These are phyloP conservation scores for Oreochromis mossambicus DNA, from an alignment of 2,797 vertebrate genomes.

Conservation along the genomic window DNA sequence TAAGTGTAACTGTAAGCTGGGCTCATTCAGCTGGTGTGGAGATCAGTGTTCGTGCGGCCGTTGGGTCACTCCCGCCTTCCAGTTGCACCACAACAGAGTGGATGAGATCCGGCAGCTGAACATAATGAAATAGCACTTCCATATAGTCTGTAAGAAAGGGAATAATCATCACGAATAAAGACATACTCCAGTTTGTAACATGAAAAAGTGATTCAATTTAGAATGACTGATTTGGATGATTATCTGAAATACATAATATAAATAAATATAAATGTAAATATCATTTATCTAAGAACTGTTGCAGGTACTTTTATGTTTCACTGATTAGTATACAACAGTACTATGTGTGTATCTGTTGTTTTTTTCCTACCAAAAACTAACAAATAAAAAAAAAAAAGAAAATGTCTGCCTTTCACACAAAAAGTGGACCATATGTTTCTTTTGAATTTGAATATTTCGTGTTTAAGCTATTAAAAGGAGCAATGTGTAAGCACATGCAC, in stretches of 20 bases:
- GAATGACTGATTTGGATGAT: not conserved
- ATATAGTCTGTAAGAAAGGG: not conserved
- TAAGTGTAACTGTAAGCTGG: slow-evolving; percentile 87
- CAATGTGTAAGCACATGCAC: not conserved
- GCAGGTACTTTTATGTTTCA: not conserved
- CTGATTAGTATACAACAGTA: not conserved
- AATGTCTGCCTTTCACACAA: not conserved
- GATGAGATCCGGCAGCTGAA: slow-evolving; percentile 82
- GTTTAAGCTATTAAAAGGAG: not conserved
- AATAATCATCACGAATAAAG: not conserved
- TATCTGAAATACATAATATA: not conserved
- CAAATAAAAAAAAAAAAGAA: not conserved
- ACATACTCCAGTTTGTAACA: not conserved
- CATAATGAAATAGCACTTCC: slow-evolving; percentile 25
- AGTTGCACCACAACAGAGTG: slow-evolving; percentile 90
- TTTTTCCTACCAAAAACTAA: not conserved
- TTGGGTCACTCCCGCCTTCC: slow-evolving; percentile 93
- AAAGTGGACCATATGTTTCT: not conserved
- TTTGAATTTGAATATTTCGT: not conserved
- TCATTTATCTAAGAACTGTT: not conserved
- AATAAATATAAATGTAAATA: not conserved
- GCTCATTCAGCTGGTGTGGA: slow-evolving; percentile 92
- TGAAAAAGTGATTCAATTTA: not conserved
- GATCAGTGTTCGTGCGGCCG: slow-evolving; percentile 92
- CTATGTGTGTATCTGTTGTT: not conserved